Evolutionary conservation across 2,888 invertebrate genomes (phyloP).

Genomic region (Alsophila aescularia): DNA sequence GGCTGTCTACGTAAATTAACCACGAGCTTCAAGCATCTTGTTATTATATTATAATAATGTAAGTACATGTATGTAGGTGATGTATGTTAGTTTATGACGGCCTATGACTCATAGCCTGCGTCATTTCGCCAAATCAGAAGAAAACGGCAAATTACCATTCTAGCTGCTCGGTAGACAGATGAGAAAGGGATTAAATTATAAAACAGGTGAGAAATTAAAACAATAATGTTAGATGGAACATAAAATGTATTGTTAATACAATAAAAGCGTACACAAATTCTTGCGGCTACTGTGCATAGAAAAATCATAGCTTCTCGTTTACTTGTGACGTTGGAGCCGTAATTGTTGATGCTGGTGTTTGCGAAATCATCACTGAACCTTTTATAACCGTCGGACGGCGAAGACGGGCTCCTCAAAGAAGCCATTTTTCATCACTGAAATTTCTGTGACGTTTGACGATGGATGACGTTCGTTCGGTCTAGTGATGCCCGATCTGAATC

Average conservation of each 20-base stretch:
- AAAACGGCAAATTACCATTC: slow-evolving; percentile 53
- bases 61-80: too few relatives aligned
- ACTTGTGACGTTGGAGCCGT: slow-evolving; percentile 86
- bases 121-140: slow-evolving; percentile 56
- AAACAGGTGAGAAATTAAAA: slow-evolving; percentile 69
- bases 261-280: slow-evolving; percentile 72
- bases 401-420: slow-evolving; percentile 83
- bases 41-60: slow-evolving; percentile 54
- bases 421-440: slow-evolving; percentile 80
- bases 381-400: slow-evolving; percentile 86
- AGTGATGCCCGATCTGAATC: too few relatives aligned
- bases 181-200: slow-evolving; percentile 47
- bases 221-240: slow-evolving; percentile 73
- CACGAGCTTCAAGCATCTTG: slow-evolving; percentile 47
- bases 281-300: slow-evolving; percentile 78
- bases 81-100: slow-evolving; percentile 45
- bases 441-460: slow-evolving; percentile 31
- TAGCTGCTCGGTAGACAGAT: slow-evolving; percentile 38
- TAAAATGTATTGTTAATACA: slow-evolving; percentile 78
- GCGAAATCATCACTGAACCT: slow-evolving; percentile 86
- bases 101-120: slow-evolving; percentile 69
- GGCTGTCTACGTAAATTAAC: slow-evolving; percentile 41
- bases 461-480: too few relatives aligned
- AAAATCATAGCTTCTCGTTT: slow-evolving; percentile 76
- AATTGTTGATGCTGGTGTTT: slow-evolving; percentile 83